Evolutionary conservation across 30 jellyfish, hydroid and myxozoan genomes (phyloP), one percentile per base, ranked within the genome.

Genomic region (Pseudorhiza aurosa): DNA sequence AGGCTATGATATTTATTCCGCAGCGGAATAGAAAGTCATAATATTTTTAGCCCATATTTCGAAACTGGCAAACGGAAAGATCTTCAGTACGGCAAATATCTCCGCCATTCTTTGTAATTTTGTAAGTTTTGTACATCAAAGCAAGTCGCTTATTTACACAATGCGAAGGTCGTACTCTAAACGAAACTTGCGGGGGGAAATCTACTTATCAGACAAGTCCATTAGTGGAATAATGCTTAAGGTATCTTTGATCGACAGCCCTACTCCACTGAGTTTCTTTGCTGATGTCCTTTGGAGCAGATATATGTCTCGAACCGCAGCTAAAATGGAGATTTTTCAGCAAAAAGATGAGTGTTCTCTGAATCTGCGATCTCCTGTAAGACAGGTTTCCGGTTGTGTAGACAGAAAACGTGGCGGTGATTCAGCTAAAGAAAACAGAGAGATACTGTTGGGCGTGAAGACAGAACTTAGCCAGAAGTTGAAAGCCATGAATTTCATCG

Each of bases 401-500:
- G 14, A 17, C 8, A 47, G 12, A 21, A 2, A 19, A 24, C 32
- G 36, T n/a, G 39, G 14, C 21, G 36, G 36, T 53, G 36, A 21
- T 36, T 22, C 36, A 4, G 36, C 37, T n/a, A 14, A 53, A 31
- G 11, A 4, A 32, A 33, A 58, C 28, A 64, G 22, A 10, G 59
- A 33, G 32, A 10, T 2, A 15, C 8, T 32, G 77, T 9, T 9
- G 58, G 26, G 35, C 17, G 36, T 77, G 2, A 45, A 77, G 29
- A 46, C 17, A 1, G 82, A 77, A 63, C 73, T 77, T 6, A 30
- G 28, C 2, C 45, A 44, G 3, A 86, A 70, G 51, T 43, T 86
- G 56, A 68, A 32, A 21, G 80, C 68, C 30, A 70, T 89, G 75
- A 46, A 37, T 7, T 72, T 90, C 24, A 56, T 83, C 58, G 97